phyloP scores from a whole-genome alignment of 2,888 invertebrate species.

The Aphelenchoides bicaudatus region DNA sequence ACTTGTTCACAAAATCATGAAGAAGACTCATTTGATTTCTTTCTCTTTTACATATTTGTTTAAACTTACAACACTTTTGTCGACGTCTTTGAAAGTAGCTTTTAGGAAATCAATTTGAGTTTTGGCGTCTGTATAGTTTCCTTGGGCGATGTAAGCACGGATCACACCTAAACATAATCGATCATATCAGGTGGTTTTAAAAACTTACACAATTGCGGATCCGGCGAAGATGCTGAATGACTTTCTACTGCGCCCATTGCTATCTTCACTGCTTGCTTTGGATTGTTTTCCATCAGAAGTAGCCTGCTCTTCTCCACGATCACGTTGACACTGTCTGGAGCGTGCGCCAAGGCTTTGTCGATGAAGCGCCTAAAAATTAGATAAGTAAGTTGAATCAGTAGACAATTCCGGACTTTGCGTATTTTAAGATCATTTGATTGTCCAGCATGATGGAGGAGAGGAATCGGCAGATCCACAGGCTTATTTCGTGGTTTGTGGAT shows the following conservation, averaged over 20 bases:
- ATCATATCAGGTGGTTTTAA: conserved; percentile 61
- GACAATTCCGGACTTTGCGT: conserved; percentile 22
- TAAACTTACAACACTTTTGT: conserved; percentile 26
- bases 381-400: background rate
- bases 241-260: conserved; percentile 33
- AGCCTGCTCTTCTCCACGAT: conserved; percentile 35
- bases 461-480: conserved; percentile 24
- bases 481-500: conserved; percentile 24
- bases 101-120: conserved; percentile 82
- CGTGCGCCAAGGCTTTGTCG: conserved; percentile 35
- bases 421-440: conserved; percentile 24
- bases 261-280: conserved; percentile 27
- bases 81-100: conserved; percentile 69
- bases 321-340: conserved; percentile 27
- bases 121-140: conserved; percentile 67
- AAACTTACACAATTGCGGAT: conserved; percentile 69
- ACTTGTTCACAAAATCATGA: background rate
- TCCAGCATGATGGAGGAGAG: conserved; percentile 30
- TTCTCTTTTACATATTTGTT: background rate
- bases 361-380: conserved; percentile 38
- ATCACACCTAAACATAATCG: conserved; percentile 34
- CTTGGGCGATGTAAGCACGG: conserved; percentile 40
- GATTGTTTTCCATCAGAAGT: conserved; percentile 28
- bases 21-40: background rate
- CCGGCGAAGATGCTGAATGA: conserved; percentile 1